Evolutionary conservation across 2,888 invertebrate species (phyloP).

Genomic region (Dysmachus trigonus): DNA sequence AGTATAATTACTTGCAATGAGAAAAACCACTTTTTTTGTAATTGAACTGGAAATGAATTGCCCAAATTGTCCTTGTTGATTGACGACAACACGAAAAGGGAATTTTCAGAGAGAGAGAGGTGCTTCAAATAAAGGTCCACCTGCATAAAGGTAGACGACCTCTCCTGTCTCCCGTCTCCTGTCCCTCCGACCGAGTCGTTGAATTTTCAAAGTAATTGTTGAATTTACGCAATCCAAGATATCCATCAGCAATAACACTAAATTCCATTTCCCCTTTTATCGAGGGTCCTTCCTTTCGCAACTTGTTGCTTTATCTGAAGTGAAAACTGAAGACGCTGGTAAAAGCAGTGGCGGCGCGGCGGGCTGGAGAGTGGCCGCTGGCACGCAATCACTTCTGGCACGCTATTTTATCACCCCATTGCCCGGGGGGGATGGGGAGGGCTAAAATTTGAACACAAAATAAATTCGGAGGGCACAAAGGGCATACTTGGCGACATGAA

Average conservation of each 20-base stretch:
- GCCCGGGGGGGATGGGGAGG: too few species aligned
- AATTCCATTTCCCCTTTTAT: slow-evolving; percentile 20
- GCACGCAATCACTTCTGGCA: slow-evolving; percentile 24
- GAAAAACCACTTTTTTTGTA: not conserved
- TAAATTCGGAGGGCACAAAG: not conserved
- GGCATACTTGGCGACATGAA: not conserved
- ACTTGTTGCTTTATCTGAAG: slow-evolving; percentile 8
- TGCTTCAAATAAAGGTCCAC: not conserved
- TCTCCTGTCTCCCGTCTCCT: not conserved
- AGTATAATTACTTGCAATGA: not conserved
- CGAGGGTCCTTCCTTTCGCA: not conserved
- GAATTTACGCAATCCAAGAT: slow-evolving; percentile 4
- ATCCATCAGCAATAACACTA: slow-evolving; percentile 20
- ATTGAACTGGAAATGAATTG: not conserved
- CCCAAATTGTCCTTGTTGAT: not conserved
- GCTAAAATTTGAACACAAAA: not conserved
- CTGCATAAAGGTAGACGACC: not conserved
- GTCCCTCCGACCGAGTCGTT: not conserved
- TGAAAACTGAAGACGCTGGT: slow-evolving; percentile 7
- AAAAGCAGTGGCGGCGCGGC: not conserved
- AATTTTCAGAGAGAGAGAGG: not conserved
- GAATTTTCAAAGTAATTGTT: not conserved
- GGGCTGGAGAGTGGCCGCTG: not conserved
- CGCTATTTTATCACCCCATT: not conserved
- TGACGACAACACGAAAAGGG: not conserved